Evolutionary conservation across 2,888 invertebrate genomes (phyloP), one percentile per base, ranked within the genome.

Genomic region (Tineola bisselliella): DNA sequence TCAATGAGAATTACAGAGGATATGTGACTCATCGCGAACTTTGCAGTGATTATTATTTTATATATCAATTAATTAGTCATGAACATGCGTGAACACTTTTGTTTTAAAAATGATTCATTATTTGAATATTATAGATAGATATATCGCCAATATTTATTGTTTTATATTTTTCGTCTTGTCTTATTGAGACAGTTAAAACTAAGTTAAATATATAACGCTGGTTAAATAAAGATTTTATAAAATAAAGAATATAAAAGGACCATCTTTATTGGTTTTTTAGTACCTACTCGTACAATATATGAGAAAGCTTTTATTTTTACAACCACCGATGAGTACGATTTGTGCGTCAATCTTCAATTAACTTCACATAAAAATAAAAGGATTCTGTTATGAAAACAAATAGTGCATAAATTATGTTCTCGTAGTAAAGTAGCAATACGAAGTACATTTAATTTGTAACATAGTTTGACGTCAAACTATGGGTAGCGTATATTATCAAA

Each of bases 1-100:
- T 54, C 54, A 54, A 54, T 54, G 25, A 54, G 52, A 25, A 48
- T n/a, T 10, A 18, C 54, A 25, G 25, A 54, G 54, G 54, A 19
- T 25, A 54, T 18, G 25, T 54, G 54, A 54, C 2, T 54, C 54
- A 54, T 48, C 2, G 18, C 25, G 48, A 48, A 15, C 48, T 15
- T 48, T 17, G 48, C 48, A 15, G 15, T 48, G 12, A 48, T 48
- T 48, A 38, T 12, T 17, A 15, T 48, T 48, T 13, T 43, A 10
- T 3, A 43, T 43, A 25, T 4, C 10, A 38, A 12, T 38, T 38
- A 38, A 38, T 38, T 38, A 38, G 10, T 38, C 38, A 38, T 38
- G 1, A 25, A 25, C 6, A 25, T 25, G 6, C 25, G 6, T 25
- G 25, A 6, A 4, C 25, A 2, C 25, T 4, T 25, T 25, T 25